phyloP scores from a whole-genome alignment of 2,888 invertebrate species.

The Volucella inflata region DNA sequence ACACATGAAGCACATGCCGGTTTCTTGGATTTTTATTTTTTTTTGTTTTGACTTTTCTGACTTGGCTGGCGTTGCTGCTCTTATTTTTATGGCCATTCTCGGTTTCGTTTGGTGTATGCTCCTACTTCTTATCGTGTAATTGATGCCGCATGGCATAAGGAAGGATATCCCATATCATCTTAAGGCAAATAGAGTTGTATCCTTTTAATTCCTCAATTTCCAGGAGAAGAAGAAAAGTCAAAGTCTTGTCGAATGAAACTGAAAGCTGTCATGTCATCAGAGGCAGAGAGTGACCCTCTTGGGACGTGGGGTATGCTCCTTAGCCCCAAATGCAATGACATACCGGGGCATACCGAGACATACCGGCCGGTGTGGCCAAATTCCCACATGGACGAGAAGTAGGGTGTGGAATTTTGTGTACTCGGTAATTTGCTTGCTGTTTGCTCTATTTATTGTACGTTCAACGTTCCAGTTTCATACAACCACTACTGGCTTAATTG shows the following conservation, averaged over 20 bases:
- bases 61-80: neutral
- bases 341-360: constrained; percentile 53
- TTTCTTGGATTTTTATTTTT: too few relatives aligned
- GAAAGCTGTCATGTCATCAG: constrained; percentile 56
- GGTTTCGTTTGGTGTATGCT: neutral
- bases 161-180: constrained; percentile 36
- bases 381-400: constrained; percentile 26
- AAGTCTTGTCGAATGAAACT: constrained; percentile 45
- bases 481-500: constrained; percentile 49
- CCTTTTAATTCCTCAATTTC: constrained; percentile 68
- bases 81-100: too few relatives aligned
- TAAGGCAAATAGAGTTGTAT: constrained; percentile 47
- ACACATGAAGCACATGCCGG: constrained; percentile 7
- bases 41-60: neutral
- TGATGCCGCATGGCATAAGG: constrained; percentile 42
- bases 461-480: constrained; percentile 36
- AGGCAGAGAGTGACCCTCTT: constrained; percentile 56
- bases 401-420: constrained; percentile 64
- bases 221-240: neutral
- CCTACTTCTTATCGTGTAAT: constrained; percentile 45
- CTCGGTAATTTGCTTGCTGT: constrained; percentile 68
- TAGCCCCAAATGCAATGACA: constrained; percentile 60
- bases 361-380: constrained; percentile 21
- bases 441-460: constrained; percentile 62
- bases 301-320: constrained; percentile 48